Base-by-base conservation (phyloP, 2,113 vertebrate species). In the Periophthalmodon schlosseri region DNA sequence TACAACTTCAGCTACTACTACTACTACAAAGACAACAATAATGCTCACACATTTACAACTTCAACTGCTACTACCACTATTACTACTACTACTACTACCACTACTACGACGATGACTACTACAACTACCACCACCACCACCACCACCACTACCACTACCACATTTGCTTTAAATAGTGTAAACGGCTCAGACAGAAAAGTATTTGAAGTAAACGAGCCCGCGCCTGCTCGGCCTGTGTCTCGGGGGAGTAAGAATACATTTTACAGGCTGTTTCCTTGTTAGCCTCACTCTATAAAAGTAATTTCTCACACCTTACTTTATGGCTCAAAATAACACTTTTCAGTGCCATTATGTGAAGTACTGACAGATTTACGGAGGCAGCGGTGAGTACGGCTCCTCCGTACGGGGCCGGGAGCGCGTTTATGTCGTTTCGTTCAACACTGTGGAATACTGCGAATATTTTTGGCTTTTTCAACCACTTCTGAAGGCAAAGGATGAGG, bases 271-370 rank as follows among this genome's bases (percentile, higher is more conserved):
- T 75, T 72, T 68, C 68, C 74, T 21, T 65, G 39, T 81, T 79
- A 68, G 46, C 72, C 80, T 34, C 69, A 76, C 39, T 74, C 61
- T 60, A 46, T 75, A 72, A 65, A 68, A 76, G 46, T 70, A 0
- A 77, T 81, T 75, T 75, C 64, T 70, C 75, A 78, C 69, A 81
- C 57, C 66, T 74, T 47, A 34, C 46, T 79, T 84, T 79, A 79
- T 47, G 23, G 34, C 36, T 85, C 12, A 18, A 56, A 81, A 80
- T 77, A 85, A 83, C 63, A 54, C 52, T 50, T 83, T 73, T 80
- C n/a, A 44, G 24, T 65, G 1, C 39, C 52, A 47, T 13, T 14
- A 44, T 56, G 72, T 44, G 68, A 69, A 83, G 52, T 68, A 75
- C 11, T 68, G 23, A 52, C 57, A 72, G 60, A 63, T 63, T 63